Conservation (phyloP, 2,113 vertebrate genomes). For the Leucopsar rothschildi region DNA sequence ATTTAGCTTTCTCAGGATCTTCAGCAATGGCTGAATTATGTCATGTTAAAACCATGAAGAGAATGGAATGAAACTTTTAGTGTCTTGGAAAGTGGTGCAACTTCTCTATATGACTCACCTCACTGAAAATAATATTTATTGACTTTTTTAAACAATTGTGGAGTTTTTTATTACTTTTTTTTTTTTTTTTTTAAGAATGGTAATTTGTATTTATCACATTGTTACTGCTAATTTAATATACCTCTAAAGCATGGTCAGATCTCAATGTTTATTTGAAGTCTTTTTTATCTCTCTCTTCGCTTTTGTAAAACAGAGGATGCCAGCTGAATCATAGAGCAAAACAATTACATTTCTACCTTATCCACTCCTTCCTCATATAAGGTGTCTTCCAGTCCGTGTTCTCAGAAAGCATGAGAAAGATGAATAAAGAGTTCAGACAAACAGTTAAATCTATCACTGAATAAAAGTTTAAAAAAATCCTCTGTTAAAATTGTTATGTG, state of each 20-base stretch:
- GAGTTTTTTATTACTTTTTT: background rate
- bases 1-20: background rate
- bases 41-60: background rate
- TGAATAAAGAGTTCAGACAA: background rate
- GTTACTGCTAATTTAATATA: background rate
- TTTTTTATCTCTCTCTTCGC: background rate
- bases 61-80: background rate
- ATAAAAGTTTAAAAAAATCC: background rate
- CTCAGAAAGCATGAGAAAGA: background rate
- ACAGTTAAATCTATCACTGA: background rate
- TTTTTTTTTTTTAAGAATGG: background rate
- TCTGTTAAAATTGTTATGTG: background rate
- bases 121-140: background rate
- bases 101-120: background rate
- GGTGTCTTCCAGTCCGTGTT: background rate
- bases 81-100: background rate
- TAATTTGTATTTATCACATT: background rate
- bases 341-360: background rate
- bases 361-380: background rate
- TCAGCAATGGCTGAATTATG: background rate
- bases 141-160: accelerated
- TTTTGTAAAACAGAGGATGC: background rate
- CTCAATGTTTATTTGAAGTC: background rate
- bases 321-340: background rate
- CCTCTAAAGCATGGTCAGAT: background rate